phyloP scores from a whole-genome alignment of 2,113 vertebrate genomes.

The Hylia prasina region DNA sequence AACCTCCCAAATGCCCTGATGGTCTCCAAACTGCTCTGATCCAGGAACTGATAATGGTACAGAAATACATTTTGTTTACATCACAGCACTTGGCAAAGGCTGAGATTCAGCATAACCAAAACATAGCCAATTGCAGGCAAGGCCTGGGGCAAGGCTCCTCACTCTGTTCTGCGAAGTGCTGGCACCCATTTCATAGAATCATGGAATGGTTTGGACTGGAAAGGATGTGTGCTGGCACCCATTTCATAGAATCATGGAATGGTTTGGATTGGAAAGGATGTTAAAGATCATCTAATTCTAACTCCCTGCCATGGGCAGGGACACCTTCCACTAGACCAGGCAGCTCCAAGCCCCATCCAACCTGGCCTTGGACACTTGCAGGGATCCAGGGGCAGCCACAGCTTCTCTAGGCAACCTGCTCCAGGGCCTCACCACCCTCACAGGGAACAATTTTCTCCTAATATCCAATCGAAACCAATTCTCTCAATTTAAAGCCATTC shows the following conservation, averaged over 20 bases:
- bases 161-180: neutral
- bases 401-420: neutral
- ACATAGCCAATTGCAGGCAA: fast-evolving
- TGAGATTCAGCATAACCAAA: neutral
- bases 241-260: neutral
- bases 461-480: neutral
- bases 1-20: neutral
- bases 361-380: neutral
- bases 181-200: neutral
- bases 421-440: neutral
- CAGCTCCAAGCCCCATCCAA: neutral
- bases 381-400: neutral
- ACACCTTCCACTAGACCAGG: neutral
- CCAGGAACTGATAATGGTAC: neutral
- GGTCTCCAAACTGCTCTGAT: neutral
- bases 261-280: neutral
- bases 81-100: fast-evolving
- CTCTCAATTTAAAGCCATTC: neutral
- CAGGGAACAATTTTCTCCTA: neutral
- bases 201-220: neutral
- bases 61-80: neutral
- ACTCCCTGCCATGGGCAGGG: neutral
- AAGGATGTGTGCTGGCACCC: neutral
- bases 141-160: neutral
- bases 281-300: neutral